Conservation (phyloP, 2,888 invertebrate species). For the Aporophyla nigra region DNA sequence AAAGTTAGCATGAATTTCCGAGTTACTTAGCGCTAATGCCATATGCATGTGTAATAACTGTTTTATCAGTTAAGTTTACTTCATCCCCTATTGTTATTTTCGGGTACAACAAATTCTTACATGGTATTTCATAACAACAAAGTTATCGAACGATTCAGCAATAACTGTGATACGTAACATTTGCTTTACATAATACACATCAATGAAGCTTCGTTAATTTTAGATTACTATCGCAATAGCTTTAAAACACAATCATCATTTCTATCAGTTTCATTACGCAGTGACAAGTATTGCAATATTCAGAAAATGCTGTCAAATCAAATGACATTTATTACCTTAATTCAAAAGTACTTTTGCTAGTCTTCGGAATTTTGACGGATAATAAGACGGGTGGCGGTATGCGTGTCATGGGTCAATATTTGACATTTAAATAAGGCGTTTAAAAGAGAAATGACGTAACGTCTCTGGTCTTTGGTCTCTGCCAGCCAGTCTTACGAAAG, state of each 20-base stretch:
- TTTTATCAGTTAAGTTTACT: slow-evolving; percentile 1
- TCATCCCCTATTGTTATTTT: slow-evolving; percentile 35
- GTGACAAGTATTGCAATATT: slow-evolving; percentile 40
- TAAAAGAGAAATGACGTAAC: slow-evolving; percentile 81
- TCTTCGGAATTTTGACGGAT: slow-evolving; percentile 49
- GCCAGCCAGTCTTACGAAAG: slow-evolving; percentile 78
- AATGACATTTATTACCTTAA: slow-evolving; percentile 59
- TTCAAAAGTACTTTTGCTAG: not conserved
- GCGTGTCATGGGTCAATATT: slow-evolving; percentile 87
- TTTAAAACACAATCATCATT: slow-evolving; percentile 39
- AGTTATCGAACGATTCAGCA: slow-evolving; percentile 49
- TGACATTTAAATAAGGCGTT: slow-evolving; percentile 83
- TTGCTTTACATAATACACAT: slow-evolving; percentile 47
- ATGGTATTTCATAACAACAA: slow-evolving; percentile 48
- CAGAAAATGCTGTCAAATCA: slow-evolving; percentile 42
- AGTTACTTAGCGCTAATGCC: not conserved
- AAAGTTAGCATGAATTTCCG: too few species aligned
- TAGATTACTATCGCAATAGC: slow-evolving; percentile 53
- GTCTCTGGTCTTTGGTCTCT: slow-evolving; percentile 51
- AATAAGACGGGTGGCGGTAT: slow-evolving; percentile 79
- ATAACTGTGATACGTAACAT: slow-evolving; percentile 59
- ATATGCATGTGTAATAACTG: not conserved
- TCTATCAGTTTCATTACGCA: slow-evolving; percentile 25
- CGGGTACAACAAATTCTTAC: slow-evolving; percentile 29
- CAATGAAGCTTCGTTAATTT: slow-evolving; percentile 59